These are phyloP conservation scores for Varecia variegata DNA, from an alignment of 2,797 vertebrate species.

Conservation along the genomic window DNA sequence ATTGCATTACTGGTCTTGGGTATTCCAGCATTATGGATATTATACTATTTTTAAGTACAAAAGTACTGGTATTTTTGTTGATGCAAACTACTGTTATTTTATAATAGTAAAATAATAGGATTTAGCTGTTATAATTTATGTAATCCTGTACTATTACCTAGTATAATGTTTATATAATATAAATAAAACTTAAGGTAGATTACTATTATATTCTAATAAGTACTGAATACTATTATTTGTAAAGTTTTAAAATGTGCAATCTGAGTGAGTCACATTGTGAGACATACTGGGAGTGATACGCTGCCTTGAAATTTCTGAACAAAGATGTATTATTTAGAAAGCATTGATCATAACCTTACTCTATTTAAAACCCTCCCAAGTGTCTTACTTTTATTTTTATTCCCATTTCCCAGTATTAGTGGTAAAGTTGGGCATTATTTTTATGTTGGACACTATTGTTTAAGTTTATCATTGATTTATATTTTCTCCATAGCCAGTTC, in stretches of 20 bases:
- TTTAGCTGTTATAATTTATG: constrained; percentile 56
- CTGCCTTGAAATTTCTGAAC: background rate
- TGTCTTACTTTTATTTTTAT: background rate
- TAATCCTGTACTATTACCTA: constrained; percentile 43
- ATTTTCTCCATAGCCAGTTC: background rate
- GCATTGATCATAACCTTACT: background rate
- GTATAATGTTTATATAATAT: constrained; percentile 56
- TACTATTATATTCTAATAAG: constrained; percentile 63
- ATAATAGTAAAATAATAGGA: constrained; percentile 70
- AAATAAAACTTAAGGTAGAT: constrained; percentile 54
- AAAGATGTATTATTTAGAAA: background rate
- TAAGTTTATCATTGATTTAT: background rate
- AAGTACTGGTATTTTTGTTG: constrained; percentile 42
- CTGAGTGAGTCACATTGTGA: background rate
- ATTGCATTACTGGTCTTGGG: background rate
- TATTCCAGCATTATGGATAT: background rate
- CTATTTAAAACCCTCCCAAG: background rate
- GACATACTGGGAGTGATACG: background rate
- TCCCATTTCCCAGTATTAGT: background rate
- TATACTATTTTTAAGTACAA: constrained; percentile 30
- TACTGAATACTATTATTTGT: constrained; percentile 47
- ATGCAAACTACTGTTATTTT: constrained; percentile 63
- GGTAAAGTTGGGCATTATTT: background rate
- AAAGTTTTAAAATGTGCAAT: constrained; percentile 35
- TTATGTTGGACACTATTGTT: background rate